These are phyloP conservation scores for Eretmocerus hayati DNA, from an alignment of 2,888 invertebrate genomes.

Conservation along the genomic window DNA sequence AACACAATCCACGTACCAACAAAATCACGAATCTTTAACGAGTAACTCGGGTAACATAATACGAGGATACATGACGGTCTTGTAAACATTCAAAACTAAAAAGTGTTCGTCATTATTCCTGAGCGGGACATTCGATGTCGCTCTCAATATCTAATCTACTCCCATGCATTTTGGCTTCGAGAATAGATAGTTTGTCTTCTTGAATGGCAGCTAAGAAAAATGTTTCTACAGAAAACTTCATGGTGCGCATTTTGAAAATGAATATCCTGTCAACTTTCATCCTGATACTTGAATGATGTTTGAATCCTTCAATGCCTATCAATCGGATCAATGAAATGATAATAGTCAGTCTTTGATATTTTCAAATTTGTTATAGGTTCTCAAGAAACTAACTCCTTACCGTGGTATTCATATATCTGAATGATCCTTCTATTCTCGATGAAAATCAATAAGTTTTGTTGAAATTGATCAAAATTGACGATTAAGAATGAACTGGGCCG, in stretches of 20 bases:
- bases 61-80: too few relatives aligned
- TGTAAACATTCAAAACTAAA: too few relatives aligned
- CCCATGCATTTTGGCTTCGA: slow-evolving; percentile 48
- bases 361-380: not conserved
- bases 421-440: slow-evolving; percentile 37
- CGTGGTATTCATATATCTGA: slow-evolving; percentile 49
- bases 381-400: slow-evolving; percentile 27
- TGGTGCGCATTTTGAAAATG: slow-evolving; percentile 38
- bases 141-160: slow-evolving; percentile 40
- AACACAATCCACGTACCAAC: too few relatives aligned
- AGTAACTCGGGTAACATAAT: too few relatives aligned
- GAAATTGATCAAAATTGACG: slow-evolving; percentile 30
- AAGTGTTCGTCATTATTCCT: too few relatives aligned
- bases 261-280: slow-evolving; percentile 40
- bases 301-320: slow-evolving; percentile 48
- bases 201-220: slow-evolving; percentile 40
- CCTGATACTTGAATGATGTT: slow-evolving; percentile 39
- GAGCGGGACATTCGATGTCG: too few relatives aligned
- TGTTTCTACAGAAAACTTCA: slow-evolving; percentile 25
- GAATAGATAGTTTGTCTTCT: slow-evolving; percentile 40
- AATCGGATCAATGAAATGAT: too few relatives aligned
- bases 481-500: slow-evolving; percentile 48
- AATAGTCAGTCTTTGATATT: too few relatives aligned
- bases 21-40: too few relatives aligned
- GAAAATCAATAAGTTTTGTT: slow-evolving; percentile 35